Conservation (phyloP, 2,113 vertebrate genomes). For the Thamnophis sirtalis region DNA sequence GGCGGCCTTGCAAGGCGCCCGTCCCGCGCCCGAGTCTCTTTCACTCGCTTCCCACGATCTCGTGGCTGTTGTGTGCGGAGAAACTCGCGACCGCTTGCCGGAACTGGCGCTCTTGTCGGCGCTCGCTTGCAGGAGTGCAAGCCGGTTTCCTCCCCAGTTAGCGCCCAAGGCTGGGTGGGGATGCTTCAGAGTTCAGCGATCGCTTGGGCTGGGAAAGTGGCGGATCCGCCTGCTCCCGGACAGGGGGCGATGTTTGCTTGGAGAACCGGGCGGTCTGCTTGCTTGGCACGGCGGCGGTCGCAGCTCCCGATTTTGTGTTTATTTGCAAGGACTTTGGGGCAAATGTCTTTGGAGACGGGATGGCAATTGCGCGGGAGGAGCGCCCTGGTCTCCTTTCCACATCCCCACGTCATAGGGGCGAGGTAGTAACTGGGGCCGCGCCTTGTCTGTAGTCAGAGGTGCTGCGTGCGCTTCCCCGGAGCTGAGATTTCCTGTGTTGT, state of each 20-base stretch:
- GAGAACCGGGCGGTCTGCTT: not conserved
- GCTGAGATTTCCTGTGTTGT: not conserved
- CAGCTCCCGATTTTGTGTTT: too few relatives aligned
- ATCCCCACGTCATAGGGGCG: not conserved
- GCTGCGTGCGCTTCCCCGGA: not conserved
- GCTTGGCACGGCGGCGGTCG: not conserved
- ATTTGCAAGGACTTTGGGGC: not conserved
- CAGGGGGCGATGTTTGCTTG: not conserved
- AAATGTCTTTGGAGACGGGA: not conserved
- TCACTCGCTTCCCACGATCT: not conserved
- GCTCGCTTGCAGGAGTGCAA: not conserved
- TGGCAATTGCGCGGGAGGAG: not conserved
- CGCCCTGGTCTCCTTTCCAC: not conserved
- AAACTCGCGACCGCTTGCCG: not conserved
- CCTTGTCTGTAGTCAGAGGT: not conserved
- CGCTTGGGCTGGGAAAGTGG: too few relatives aligned
- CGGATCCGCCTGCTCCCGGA: not conserved
- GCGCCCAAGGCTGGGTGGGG: not conserved
- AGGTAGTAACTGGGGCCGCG: not conserved
- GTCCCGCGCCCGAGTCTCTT: not conserved
- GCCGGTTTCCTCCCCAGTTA: not conserved
- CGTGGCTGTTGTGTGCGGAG: not conserved
- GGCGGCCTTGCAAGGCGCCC: not conserved
- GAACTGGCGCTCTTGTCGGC: not conserved
- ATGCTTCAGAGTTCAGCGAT: not conserved